phyloP scores from a whole-genome alignment of 2,113 vertebrate species.

The Myiopsitta monachus region DNA sequence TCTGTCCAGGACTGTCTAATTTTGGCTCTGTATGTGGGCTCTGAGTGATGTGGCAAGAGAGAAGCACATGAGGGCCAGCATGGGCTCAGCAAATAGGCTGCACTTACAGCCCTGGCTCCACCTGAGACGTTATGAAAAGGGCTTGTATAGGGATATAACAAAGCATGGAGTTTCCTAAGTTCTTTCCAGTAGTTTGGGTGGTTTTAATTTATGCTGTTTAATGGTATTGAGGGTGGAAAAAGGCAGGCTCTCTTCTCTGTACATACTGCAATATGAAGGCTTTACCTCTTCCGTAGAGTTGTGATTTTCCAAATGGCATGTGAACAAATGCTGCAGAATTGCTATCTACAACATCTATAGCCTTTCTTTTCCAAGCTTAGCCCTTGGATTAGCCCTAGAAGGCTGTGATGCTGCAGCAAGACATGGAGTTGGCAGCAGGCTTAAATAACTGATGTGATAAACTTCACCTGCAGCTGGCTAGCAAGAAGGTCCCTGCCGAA shows the following conservation, averaged over 20 bases:
- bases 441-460: neutral
- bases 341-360: neutral
- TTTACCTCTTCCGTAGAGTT: neutral
- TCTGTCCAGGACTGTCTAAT: neutral
- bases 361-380: neutral
- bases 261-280: neutral
- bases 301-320: fast-evolving
- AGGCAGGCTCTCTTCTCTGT: neutral
- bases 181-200: neutral
- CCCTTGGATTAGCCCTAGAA: neutral
- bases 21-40: neutral
- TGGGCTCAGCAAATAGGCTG: neutral
- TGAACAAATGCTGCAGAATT: neutral
- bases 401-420: neutral
- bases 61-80: neutral
- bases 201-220: neutral
- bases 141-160: neutral
- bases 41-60: neutral
- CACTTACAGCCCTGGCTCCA: neutral
- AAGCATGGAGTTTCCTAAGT: neutral
- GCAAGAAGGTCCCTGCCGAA: fast-evolving
- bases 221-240: fast-evolving
- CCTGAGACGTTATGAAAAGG: neutral
- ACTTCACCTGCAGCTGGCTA: neutral
- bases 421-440: neutral